These are phyloP conservation scores for Lomographa bimaculata DNA, from an alignment of 2,888 invertebrate genomes.

Conservation along the genomic window DNA sequence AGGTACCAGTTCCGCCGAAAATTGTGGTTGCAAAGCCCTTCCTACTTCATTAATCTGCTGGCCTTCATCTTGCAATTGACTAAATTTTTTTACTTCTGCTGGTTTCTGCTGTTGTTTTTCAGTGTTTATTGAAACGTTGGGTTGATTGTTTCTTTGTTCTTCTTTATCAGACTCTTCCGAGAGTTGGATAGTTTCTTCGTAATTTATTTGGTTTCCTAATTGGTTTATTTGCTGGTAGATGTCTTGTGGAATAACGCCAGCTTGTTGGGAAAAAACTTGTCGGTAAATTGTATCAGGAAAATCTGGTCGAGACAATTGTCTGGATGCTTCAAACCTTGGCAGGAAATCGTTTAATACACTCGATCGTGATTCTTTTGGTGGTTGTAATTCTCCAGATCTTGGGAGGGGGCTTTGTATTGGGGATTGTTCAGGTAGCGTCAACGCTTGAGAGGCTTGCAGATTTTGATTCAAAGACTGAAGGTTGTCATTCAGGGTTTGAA, in stretches of 20 bases:
- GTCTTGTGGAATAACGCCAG: constrained; percentile 23
- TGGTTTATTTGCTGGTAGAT: constrained; percentile 28
- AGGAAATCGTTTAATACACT: constrained; percentile 8
- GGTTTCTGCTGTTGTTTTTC: neutral
- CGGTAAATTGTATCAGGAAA: constrained; percentile 27
- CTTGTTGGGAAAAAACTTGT: constrained; percentile 19
- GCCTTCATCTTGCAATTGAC: constrained; percentile 7
- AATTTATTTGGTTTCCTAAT: constrained; percentile 15
- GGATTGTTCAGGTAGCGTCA: constrained; percentile 3
- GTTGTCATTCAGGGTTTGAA: constrained; percentile 14
- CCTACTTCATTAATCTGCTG: constrained; percentile 13
- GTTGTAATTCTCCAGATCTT: constrained; percentile 4
- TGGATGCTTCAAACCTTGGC: constrained; percentile 8
- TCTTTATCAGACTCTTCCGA: constrained; percentile 6
- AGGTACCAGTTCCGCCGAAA: constrained; percentile 17
- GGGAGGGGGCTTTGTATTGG: constrained; percentile 4
- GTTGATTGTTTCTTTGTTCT: constrained; percentile 1
- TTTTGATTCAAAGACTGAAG: constrained; percentile 9
- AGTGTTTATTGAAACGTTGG: no score
- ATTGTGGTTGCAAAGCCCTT: constrained; percentile 7
- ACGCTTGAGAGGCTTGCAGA: constrained; percentile 1
- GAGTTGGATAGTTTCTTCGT: constrained; percentile 14
- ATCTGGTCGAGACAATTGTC: constrained; percentile 10
- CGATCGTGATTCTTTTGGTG: constrained; percentile 4
- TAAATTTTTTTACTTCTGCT: constrained; percentile 4